A percentile compares a stretch with the other conserved stretches of the same genome.
Conservation (phyloP, 2,888 invertebrate genomes). For the Hydroisotoma schaefferi region DNA sequence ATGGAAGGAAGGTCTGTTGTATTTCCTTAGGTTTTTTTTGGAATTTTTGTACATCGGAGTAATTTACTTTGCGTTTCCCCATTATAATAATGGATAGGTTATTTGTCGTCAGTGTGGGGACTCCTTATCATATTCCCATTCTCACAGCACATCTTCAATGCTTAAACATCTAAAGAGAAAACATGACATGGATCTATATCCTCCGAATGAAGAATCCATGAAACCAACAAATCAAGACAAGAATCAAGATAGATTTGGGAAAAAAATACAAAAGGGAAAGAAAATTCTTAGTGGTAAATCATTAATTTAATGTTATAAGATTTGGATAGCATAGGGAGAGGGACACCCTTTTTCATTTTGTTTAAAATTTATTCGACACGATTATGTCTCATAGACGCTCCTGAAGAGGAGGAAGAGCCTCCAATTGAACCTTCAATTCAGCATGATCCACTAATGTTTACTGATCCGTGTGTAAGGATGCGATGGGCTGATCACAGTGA, state of each 20-base stretch:
- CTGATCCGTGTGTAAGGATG: constrained; percentile 42
- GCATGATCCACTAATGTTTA: constrained; percentile 36
- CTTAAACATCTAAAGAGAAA: constrained; percentile 43
- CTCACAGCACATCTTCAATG: constrained; percentile 44
- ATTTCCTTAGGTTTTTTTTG: no score
- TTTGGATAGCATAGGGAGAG: no score
- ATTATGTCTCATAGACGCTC: no score
- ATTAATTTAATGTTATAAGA: no score
- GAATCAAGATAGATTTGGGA: neutral
- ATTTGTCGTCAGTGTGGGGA: constrained; percentile 39
- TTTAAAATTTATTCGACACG: no score
- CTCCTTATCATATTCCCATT: constrained; percentile 38
- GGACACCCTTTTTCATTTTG: no score
- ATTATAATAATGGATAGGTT: constrained; percentile 29
- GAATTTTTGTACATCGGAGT: neutral
- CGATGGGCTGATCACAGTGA: constrained; percentile 45
- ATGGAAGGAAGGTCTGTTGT: constrained; percentile 25
- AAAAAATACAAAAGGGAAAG: constrained; percentile 19
- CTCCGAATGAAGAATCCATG: constrained; percentile 11
- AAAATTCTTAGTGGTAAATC: no score
- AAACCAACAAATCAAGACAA: neutral
- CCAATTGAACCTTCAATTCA: constrained; percentile 29
- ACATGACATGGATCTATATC: constrained; percentile 39
- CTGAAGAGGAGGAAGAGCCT: constrained; percentile 23
- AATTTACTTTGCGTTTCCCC: neutral